Evolutionary conservation across 2,113 vertebrate genomes (phyloP), one percentile per base, ranked within the genome.

Genomic region (Melanostigma gelatinosum): DNA sequence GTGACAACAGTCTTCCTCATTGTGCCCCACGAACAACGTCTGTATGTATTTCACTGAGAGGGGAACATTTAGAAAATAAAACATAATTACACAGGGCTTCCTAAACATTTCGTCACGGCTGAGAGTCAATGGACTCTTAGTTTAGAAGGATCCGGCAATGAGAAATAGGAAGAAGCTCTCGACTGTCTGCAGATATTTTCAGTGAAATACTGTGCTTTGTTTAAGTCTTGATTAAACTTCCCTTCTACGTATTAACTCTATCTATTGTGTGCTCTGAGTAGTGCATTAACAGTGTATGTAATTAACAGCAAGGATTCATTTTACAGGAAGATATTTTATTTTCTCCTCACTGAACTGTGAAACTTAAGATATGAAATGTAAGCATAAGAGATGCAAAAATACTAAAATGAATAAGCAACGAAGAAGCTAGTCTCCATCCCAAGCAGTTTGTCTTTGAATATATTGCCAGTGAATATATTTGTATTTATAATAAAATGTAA

Each of bases 11-110:
- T 78, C 89, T 83, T 32, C 22, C 57, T 73, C 85, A 84, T 92
- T 93, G 90, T 92, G 52, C 84, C 82, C 24, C 29, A 3, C 18
- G 79, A 63, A 92, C 88, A 91, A 88, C 75, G 85, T 82, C 65
- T 84, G 77, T 24, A 83, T 90, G 75, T 89, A 76, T 89, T 76
- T 84, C 42, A 64, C 64, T 58, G 61, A 71, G 72, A 68, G 75
- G 60, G 65, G 61, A 84, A 84, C 67, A 82, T 79, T 69, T 72
- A 77, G 76, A 80, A 85, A 87, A 87, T 91, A 77, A 90, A 87
- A 88, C 85, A 85, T 85, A 85, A 92, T 93, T 92, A 91, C 54
- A 64, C 70, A 82, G 68, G 61, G 79, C 90, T 92, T 89, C 89
- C 85, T 85, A 79, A 81, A 91, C 69, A 84, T 89, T 93, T 88